Base-by-base conservation (phyloP, 2,888 invertebrate species). In the Drosophila quinaria region DNA sequence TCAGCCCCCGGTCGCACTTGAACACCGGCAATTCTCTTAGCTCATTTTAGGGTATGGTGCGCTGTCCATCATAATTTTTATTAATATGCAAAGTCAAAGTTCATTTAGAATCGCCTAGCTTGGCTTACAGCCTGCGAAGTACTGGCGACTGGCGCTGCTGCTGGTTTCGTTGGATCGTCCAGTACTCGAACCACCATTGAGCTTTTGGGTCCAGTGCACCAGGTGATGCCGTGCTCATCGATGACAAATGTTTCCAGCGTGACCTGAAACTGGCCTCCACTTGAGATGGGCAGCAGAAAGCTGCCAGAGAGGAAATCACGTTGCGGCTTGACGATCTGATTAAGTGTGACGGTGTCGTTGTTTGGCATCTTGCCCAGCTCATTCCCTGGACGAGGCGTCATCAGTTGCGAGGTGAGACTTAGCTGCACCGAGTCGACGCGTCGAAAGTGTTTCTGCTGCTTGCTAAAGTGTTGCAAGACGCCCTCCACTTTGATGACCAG, bases 241-340 rank as follows among this genome's bases (percentile, higher is more conserved):
- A 98, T 94, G 59, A 98, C 95, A 72, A 96, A 96, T 0, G 98
- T 97, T 90, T 97, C 97, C 8, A 98, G 95, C 0, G 95, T 96
- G 31, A 98, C 95, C 70, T 95, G 94, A 92, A 96, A 96, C 75
- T 96, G 94, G 0, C 95, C 95, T 13, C 95, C 95, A 75, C 93
- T 92, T 8, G 94, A 94, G 80, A 92, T 90, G 17, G 92, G 91
- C 41, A 99, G 94, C 54, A 99, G 93, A 93, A 98, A 98, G 92
- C 97, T 97, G 0, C 97, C 97, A 0, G 97, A 96, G 93, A 99
- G 98, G 94, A 98, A 98, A 91, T 99, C 98, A 31, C 97, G 96
- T 87, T 98, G 97, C 0, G 98, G 98, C 10, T 95, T 95, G 3
- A 98, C 97, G 0, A 96, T 96, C 92, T 98, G 97, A 29, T 95